Evolutionary conservation across 2,888 invertebrate species (phyloP), one percentile per base, ranked within the genome.

Genomic region (Ashinkailepas kermadecensis): DNA sequence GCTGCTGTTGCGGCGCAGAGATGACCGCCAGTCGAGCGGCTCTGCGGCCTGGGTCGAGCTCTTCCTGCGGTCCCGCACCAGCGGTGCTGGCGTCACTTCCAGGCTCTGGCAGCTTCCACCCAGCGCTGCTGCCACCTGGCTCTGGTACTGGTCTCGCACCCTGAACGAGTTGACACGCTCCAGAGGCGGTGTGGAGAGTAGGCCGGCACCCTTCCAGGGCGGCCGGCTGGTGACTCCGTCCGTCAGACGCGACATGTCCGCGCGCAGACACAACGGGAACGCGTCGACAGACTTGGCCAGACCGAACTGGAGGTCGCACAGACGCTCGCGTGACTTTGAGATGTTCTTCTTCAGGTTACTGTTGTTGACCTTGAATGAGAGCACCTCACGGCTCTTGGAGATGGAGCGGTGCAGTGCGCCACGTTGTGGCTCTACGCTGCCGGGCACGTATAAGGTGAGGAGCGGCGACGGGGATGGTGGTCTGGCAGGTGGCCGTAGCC

Each of bases 311-410:
- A 83, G 84, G 81, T 85, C 84, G 86, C 87, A 82, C 85, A 87
- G 80, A 86, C 88, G 82, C 86, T 87, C 80, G 86, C 87, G 57
- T 85, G 87, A 85, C 86, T 88, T 84, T 67, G 86, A 83, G 67
- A 85, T 83, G 80, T 84, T 84, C 83, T 85, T 86, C 84, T 86
- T 84, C 18, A 86, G 81, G 82, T 85, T 86, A 79, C 83, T 83
- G 81, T 83, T 83, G 59, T 85, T 88, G 0, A 89, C 89, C 0
- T 88, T 87, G 82, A 90, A 89, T 78, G 89, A 87, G 59, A 90
- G 85, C 4, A 89, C 89, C 83, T 90, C 90, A 7, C 90, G 87
- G 0, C 89, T 89, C 84, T 89, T 90, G 62, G 89, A 89, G 82
- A 90, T 85, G 84, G 89, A 89, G 64, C 84, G 74, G 3, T 54